These are phyloP conservation scores for Sycophila sp. DNA, from an alignment of 1,140 invertebrate genomes.

Conservation along the genomic window DNA sequence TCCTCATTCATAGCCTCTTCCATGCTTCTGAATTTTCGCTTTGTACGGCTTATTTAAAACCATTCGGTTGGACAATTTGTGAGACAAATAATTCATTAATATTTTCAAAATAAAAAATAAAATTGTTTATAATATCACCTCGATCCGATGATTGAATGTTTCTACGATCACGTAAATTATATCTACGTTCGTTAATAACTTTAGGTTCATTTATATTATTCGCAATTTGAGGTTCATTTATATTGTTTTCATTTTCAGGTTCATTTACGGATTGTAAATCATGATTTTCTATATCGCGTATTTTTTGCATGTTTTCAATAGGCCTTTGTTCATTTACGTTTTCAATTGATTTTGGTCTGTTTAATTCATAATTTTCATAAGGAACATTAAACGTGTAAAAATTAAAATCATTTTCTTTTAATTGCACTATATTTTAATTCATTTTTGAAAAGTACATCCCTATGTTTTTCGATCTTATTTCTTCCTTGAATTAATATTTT, in stretches of 20 bases:
- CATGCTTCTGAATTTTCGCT: background rate
- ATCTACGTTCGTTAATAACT: background rate
- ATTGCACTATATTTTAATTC: background rate
- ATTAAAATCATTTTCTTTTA: background rate
- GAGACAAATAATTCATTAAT: slow-evolving; percentile 18
- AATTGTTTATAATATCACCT: background rate
- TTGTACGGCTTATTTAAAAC: background rate
- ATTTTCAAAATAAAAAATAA: background rate
- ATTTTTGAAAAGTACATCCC: slow-evolving; percentile 34
- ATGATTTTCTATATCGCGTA: no score
- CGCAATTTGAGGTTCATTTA: background rate
- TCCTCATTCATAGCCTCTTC: slow-evolving; percentile 10
- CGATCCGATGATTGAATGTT: background rate
- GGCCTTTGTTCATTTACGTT: no score
- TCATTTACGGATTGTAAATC: background rate
- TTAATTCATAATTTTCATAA: background rate
- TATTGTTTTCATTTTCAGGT: background rate
- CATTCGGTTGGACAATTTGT: slow-evolving; percentile 1
- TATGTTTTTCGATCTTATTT: slow-evolving; percentile 19
- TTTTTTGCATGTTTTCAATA: no score
- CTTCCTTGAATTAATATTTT: no score
- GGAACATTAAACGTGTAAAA: background rate
- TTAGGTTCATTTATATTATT: background rate
- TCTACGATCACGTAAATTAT: slow-evolving; percentile 5
- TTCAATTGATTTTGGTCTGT: background rate